These are phyloP conservation scores for Apodemus speciosus DNA, from an alignment of 2,113 vertebrate genomes.

Conservation along the genomic window DNA sequence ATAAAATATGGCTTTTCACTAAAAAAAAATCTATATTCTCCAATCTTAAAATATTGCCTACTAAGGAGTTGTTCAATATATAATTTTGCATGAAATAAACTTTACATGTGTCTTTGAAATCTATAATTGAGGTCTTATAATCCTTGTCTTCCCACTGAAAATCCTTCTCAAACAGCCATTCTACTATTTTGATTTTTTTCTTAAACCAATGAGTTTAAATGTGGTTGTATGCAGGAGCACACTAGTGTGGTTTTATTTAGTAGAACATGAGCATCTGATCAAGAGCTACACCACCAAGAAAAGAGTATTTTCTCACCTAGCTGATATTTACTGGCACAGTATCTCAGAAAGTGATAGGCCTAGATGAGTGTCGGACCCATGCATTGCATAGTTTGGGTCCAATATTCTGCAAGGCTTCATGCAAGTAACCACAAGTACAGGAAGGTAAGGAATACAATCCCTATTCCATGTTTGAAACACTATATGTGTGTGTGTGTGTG, in stretches of 20 bases:
- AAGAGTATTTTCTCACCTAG: accelerated
- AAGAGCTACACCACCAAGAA: not conserved
- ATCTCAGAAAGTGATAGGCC: accelerated
- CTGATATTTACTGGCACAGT: too few relatives aligned
- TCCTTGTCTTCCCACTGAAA: not conserved
- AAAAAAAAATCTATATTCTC: not conserved
- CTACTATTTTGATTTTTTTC: not conserved
- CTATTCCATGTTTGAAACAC: not conserved
- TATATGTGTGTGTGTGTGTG: too few relatives aligned
- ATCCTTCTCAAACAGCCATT: not conserved
- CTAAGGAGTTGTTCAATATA: not conserved
- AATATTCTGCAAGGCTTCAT: not conserved
- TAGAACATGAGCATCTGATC: not conserved
- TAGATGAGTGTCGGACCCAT: too few relatives aligned
- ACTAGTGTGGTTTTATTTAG: not conserved
- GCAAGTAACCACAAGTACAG: not conserved
- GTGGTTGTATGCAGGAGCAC: accelerated
- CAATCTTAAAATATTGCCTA: not conserved
- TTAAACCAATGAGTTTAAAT: not conserved
- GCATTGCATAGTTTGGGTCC: not conserved
- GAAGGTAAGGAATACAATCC: not conserved
- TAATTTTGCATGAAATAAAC: not conserved
- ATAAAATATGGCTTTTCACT: too few relatives aligned
- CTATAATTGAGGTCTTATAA: not conserved
- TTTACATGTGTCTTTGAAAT: not conserved